phyloP scores from a whole-genome alignment of 53 echinoderm and acorn worm genomes.

The Paracentrotus lividus region DNA sequence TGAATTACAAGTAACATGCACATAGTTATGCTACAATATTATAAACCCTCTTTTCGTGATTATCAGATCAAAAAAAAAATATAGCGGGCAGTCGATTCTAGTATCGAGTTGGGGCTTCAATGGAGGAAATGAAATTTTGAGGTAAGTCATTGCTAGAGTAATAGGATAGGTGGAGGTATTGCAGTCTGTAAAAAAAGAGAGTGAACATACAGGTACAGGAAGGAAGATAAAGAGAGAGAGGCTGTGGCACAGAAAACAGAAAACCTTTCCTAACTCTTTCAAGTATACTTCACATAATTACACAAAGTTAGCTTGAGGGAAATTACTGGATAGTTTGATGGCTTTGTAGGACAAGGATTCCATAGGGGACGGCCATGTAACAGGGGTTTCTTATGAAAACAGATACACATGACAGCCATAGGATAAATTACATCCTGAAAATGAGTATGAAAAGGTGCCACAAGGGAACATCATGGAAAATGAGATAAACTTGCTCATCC shows the following conservation, averaged over 20 bases:
- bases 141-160: background rate
- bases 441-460: background rate
- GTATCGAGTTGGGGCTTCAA: no score
- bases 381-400: background rate
- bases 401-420: background rate
- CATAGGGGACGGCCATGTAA: background rate
- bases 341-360: background rate
- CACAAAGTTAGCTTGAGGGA: constrained; percentile 15
- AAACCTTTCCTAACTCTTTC: background rate
- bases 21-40: no score
- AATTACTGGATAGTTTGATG: background rate
- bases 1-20: no score
- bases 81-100: no score
- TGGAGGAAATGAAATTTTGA: no score
- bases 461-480: background rate
- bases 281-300: background rate
- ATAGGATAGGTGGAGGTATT: no score
- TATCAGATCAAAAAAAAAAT: background rate
- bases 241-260: background rate
- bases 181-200: background rate
- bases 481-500: background rate
- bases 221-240: background rate
- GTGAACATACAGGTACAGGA: background rate
- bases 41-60: no score
- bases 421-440: background rate